Base-by-base conservation (phyloP, 2,888 invertebrate species). In the Tetanocera ferruginea region DNA sequence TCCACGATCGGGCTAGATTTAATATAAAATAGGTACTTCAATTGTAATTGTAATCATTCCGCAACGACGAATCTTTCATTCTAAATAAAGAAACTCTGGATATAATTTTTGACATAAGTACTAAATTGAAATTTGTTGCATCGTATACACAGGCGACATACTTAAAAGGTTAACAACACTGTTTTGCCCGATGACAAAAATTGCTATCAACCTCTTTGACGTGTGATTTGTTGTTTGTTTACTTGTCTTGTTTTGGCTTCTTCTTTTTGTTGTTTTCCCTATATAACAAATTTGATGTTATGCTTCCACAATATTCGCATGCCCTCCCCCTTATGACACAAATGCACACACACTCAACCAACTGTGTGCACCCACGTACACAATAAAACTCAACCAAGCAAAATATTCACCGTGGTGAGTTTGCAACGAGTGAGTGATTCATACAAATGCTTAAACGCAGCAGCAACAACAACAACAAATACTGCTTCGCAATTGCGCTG, bases 361-460 rank as follows among this genome's bases (percentile, higher is more conserved):
- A 43, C 43, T 19, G 11, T 8, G 23, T 6, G 57, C 19, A 60
- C 11, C 57, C 23, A 23, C 57, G 28, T 25, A 23, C 23, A 43
- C 34, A 43, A 43, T 17, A 43, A 67, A 60, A 60, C 9, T 55
- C 64, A 17, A 34, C 25, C 3, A 23, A n/a, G 28, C 23, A 25
- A 31, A 66, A 19, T 34, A n/a, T 19, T 31, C 3, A 14, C 31
- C 2, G 3, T 34, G 66, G 28, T 34, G 66, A 31, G 37, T 66
- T 31, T 66, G 31, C 49, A 23, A n/a, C 4, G 1, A 43, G 9
- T 60, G 19, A 60, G 37, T 67, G 67, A 67, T 11, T 67, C 67
- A 67, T 67, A 67, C 37, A 67, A 25, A 37, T 67, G 28, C 31
- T 72, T 57, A 11, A 57, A 34, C 19, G 57, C 69, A 28, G 51